Evolutionary conservation across 2,888 invertebrate genomes (phyloP), one percentile per base, ranked within the genome.

Genomic region (Boloria euphrosyne): DNA sequence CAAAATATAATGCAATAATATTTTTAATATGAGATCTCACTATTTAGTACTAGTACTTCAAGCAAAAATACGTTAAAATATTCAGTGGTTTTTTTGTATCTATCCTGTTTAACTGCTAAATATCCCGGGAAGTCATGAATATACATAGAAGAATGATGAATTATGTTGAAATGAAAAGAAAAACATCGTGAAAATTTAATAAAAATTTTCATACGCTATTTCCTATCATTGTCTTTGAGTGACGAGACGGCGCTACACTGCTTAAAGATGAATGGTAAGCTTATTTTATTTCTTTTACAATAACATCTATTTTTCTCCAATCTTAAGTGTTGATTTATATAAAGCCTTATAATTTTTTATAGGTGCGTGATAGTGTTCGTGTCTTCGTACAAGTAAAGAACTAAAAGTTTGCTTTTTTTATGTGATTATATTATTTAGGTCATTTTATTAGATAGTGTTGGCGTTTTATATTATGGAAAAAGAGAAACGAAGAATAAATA

Each of bases 191-290:
- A 86, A 86, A 85, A 85, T 86, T 85, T 76, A 38, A 84, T 82
- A 68, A 60, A 78, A 83, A 82, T 83, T 83, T 85, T 85, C 82
- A 74, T 63, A 60, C 43, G 51, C 17, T 64, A 58, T 65, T 62
- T 62, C 47, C 57, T 62, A 62, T 53, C 31, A 59, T 49, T 31
- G 4, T 66, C 59, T 58, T 58, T 18, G 17, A 14, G 16, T 58
- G 16, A 18, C 13, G 46, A 54, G 43, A 55, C 17, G 14, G 38
- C 31, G 10, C 14, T 5, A 13, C 10, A 54, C 44, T 49, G 17
- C 57, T 65, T 67, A 70, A 83, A 75, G 87, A 89, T 88, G 47
- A 84, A 82, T 77, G 90, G 90, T 90, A 73, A 89, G 90, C 31
- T 38, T 80, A 38, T n/a, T 49, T 54, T 81, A 31, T 14, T 49